Base-by-base conservation (phyloP, 2,113 vertebrate genomes). In the Aegithalos caudatus region DNA sequence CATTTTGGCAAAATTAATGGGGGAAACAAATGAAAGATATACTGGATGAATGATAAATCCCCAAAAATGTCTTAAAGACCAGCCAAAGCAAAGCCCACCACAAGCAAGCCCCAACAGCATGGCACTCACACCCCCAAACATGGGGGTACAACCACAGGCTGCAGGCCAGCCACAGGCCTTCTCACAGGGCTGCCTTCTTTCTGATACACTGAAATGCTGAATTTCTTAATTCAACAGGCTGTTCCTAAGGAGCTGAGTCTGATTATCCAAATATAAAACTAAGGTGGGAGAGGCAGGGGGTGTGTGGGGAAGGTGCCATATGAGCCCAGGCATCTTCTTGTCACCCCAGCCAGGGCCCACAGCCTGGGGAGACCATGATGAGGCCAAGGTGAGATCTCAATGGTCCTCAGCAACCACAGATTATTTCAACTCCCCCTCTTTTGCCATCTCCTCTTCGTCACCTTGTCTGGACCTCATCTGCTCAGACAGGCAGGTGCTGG, bases 321-420 rank as follows among this genome's bases (percentile, higher is more conserved):
- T 0, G 1, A 11, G 13, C 13, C 28, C 18, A 6, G 45, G 50
- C 22, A 64, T 25, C 12, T 2, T 2, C 60, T 6, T 5, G 1
- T 38, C 50, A 66, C 20, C 9, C 12, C 42, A 83, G 42, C 48
- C 31, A n/a, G 47, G 6, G 33, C 19, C 23, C n/a, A 14, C 0
- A 6, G 62, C 40, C 2, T 0, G 4, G 14, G 8, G 15, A 27
- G 7, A 24, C 11, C 12, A 6, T 0, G 0, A 35, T 24, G 37
- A 66, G 24, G 61, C 13, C 7, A 2, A 33, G 42, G 58, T 5
- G 15, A 64, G 31, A 69, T 45, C 44, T 22, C 17, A 40, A 2
- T 0, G 1, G 11, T 37, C 25, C 24, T 50, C 10, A 4, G 24
- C 11, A 50, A 16, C 3, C 10, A 22, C 33, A 37, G 33, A 67